phyloP scores from a whole-genome alignment of 2,888 invertebrate species.

The Drosophila diplacantha region DNA sequence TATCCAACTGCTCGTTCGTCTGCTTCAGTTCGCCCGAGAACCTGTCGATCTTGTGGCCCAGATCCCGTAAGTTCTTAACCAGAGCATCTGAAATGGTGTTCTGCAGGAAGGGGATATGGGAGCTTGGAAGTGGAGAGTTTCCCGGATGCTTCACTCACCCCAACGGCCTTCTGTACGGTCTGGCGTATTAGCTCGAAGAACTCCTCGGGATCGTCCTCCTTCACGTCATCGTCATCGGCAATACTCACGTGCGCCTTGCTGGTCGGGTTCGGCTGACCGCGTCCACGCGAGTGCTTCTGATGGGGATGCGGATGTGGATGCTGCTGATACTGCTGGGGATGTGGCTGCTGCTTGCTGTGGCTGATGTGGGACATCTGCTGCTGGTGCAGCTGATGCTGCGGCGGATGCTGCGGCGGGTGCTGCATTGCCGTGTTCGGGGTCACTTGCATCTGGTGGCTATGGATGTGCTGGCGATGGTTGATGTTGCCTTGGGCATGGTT shows the following conservation, averaged over 20 bases:
- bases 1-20: constrained; percentile 62
- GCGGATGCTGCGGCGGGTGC: constrained; percentile 33
- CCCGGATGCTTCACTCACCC: constrained; percentile 45
- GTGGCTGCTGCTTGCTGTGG: constrained; percentile 15
- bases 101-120: constrained; percentile 35
- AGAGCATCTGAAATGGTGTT: constrained; percentile 70
- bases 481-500: neutral
- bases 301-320: constrained; percentile 28
- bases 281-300: constrained; percentile 35
- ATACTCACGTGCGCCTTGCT: constrained; percentile 33
- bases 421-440: neutral
- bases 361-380: constrained; percentile 43
- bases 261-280: constrained; percentile 10
- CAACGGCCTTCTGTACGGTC: constrained; percentile 73
- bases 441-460: constrained; percentile 22
- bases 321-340: constrained; percentile 9
- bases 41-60: constrained; percentile 68
- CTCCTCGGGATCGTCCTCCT: constrained; percentile 75
- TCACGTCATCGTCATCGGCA: constrained; percentile 43
- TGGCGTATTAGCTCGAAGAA: constrained; percentile 74
- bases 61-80: constrained; percentile 70
- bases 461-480: constrained; percentile 14
- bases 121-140: neutral
- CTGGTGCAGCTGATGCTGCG: constrained; percentile 59
- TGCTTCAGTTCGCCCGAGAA: constrained; percentile 64